Percentiles rank a stretch among this genome's conserved stretches.
Conservation (phyloP, 2,113 vertebrate genomes). For the Corythornis vintsioides region DNA sequence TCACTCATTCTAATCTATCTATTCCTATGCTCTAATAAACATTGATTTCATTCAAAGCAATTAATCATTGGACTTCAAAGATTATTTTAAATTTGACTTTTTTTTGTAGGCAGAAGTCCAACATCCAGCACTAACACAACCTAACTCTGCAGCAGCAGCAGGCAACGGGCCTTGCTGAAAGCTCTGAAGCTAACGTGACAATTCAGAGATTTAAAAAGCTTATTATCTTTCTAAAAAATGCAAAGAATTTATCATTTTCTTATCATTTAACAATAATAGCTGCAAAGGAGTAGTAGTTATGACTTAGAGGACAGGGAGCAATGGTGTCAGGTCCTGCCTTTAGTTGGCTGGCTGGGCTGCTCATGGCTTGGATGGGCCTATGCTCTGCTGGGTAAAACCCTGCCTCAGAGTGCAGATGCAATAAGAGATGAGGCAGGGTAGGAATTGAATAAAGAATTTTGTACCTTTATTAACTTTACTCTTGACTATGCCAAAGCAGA, state of each 20-base stretch:
- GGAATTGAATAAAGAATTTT: not conserved
- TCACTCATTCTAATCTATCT: not conserved
- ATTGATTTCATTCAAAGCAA: not conserved
- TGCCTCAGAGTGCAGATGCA: not conserved
- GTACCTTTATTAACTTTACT: not conserved
- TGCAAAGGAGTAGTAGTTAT: not conserved
- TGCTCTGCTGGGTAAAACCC: too few relatives aligned
- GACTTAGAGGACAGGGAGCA: too few relatives aligned
- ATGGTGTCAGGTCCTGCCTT: too few relatives aligned
- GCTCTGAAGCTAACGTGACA: not conserved
- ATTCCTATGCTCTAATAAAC: not conserved
- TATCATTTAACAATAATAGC: not conserved
- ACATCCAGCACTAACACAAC: not conserved
- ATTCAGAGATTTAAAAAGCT: not conserved
- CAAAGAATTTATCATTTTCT: not conserved
- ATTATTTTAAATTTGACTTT: not conserved
- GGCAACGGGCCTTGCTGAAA: not conserved
- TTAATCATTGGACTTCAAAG: slow-evolving; percentile 2
- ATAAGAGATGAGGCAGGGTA: not conserved
- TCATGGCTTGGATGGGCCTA: too few relatives aligned
- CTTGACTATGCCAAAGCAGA: not conserved
- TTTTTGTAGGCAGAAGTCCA: not conserved
- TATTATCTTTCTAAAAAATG: slow-evolving; percentile 12
- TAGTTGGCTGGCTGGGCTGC: too few relatives aligned
- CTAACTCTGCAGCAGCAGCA: not conserved